phyloP scores from a whole-genome alignment of 2,797 vertebrate genomes.

The Cephalopachus bancanus region DNA sequence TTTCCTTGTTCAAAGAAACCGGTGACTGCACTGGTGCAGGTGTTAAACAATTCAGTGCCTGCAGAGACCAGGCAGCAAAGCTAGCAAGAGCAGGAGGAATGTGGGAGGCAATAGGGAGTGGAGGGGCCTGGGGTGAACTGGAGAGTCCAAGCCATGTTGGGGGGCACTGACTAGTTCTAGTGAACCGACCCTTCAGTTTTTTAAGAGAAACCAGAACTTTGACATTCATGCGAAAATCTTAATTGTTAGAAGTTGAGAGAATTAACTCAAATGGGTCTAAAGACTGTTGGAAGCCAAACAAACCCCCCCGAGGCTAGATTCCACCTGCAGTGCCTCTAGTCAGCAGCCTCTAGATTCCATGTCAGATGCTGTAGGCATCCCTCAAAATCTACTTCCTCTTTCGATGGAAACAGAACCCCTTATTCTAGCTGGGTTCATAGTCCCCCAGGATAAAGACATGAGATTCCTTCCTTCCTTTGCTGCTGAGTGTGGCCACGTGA shows the following conservation, averaged over 20 bases:
- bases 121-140: not conserved
- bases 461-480: not conserved
- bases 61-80: rapidly evolving
- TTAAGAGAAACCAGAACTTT: not conserved
- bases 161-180: not conserved
- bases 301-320: not conserved
- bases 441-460: not conserved
- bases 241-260: not conserved
- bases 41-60: not conserved
- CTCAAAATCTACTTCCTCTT: not conserved
- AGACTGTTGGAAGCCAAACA: not conserved
- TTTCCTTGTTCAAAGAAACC: not conserved
- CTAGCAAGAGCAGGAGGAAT: not conserved
- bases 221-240: not conserved
- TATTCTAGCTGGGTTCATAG: not conserved
- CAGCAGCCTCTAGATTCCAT: not conserved
- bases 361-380: too few species aligned
- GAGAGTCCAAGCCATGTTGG: rapidly evolving
- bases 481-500: not conserved
- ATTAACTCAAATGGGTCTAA: not conserved
- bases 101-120: rapidly evolving
- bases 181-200: not conserved
- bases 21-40: not conserved
- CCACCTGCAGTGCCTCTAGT: not conserved
- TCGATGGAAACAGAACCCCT: not conserved